Conservation (phyloP, 2,888 invertebrate species). For the Nowickia ferox region DNA sequence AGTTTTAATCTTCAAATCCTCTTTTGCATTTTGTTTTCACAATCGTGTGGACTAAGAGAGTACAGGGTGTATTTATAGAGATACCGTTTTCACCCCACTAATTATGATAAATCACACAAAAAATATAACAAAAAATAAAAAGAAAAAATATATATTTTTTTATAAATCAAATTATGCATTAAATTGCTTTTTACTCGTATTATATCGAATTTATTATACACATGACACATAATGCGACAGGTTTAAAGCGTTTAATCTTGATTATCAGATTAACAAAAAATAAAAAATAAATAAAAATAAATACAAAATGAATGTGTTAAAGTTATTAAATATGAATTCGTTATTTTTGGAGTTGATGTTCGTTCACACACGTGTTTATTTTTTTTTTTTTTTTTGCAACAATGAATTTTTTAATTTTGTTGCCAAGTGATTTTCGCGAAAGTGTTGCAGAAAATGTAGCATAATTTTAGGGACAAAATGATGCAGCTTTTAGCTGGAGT, state of each 20-base stretch:
- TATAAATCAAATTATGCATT: neutral
- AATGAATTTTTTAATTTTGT: conserved; percentile 25
- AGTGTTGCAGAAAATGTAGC: neutral
- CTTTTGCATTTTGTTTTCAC: neutral
- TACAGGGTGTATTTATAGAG: neutral
- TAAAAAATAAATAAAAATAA: neutral
- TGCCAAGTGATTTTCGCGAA: neutral
- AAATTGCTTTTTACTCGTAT: conserved; percentile 24
- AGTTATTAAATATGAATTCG: conserved; percentile 27
- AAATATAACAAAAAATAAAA: neutral
- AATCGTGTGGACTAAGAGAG: neutral
- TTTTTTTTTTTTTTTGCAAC: conserved; percentile 26
- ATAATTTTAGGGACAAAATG: conserved; percentile 26
- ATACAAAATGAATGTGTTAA: neutral
- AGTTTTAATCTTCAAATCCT: neutral
- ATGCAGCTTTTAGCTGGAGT: neutral
- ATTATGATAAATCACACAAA: conserved; percentile 3
- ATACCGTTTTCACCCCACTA: neutral
- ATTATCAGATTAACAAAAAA: conserved; percentile 24
- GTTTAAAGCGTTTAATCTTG: conserved; percentile 43
- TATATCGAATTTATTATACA: conserved; percentile 26
- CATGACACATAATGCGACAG: conserved; percentile 33
- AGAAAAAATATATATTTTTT: neutral
- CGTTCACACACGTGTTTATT: conserved; percentile 3
- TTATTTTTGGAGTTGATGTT: neutral